These are phyloP conservation scores for Oreochromis mossambicus DNA, from an alignment of 2,797 vertebrate genomes.

Conservation along the genomic window DNA sequence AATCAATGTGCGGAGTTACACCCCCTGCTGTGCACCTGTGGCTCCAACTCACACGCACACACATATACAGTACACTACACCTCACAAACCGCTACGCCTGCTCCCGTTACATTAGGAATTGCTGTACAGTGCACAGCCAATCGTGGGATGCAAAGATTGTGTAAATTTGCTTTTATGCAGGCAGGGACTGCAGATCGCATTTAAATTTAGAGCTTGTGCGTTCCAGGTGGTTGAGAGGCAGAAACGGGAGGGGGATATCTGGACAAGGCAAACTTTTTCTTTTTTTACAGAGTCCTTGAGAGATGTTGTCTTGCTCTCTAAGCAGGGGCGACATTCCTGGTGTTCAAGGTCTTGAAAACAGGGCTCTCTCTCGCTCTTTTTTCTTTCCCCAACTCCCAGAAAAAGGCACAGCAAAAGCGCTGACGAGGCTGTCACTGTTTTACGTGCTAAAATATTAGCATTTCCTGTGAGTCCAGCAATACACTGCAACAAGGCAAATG, in stretches of 20 bases:
- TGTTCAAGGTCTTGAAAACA: slow-evolving; percentile 56
- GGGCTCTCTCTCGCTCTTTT: not conserved
- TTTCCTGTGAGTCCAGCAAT: not conserved
- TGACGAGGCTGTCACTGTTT: slow-evolving; percentile 51
- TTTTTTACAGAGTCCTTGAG: slow-evolving; percentile 46
- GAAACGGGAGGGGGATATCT: not conserved
- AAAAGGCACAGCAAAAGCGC: slow-evolving; percentile 39
- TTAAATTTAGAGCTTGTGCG: slow-evolving; percentile 23
- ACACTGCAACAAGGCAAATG: not conserved
- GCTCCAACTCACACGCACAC: not conserved
- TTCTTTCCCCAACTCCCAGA: not conserved
- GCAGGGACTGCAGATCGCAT: slow-evolving; percentile 5
- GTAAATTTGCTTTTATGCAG: slow-evolving; percentile 35
- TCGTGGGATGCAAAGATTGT: slow-evolving; percentile 8
- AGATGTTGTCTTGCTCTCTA: slow-evolving; percentile 32
- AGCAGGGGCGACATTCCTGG: slow-evolving; percentile 33
- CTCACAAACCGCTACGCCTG: not conserved
- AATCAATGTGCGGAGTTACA: slow-evolving; percentile 55
- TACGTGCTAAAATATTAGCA: slow-evolving; percentile 28
- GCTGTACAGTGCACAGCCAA: not conserved
- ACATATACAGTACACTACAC: not conserved
- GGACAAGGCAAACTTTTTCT: slow-evolving; percentile 45
- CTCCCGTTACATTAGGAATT: slow-evolving; percentile 11
- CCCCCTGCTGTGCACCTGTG: slow-evolving; percentile 55
- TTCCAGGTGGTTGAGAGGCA: slow-evolving; percentile 24